These are phyloP conservation scores for Myocastor coypus DNA, from an alignment of 2,113 vertebrate genomes.

Conservation along the genomic window DNA sequence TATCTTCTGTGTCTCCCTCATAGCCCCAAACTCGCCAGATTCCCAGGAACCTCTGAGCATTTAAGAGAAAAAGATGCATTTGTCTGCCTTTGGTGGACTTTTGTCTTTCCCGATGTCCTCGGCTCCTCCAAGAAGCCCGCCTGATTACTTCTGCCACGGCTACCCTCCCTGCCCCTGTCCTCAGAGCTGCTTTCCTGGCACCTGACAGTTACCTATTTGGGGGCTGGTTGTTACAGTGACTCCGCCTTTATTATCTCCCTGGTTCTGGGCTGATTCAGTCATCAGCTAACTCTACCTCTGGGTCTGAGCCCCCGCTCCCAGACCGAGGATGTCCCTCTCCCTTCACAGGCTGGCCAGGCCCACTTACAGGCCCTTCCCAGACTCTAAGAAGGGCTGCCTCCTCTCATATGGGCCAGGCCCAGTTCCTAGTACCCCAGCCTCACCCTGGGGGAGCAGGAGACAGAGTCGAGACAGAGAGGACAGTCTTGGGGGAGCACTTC, in stretches of 20 bases:
- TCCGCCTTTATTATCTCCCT: not conserved
- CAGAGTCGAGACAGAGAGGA: not conserved
- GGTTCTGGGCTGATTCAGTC: not conserved
- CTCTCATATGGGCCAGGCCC: not conserved
- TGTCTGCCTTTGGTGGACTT: not conserved
- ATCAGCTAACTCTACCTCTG: not conserved
- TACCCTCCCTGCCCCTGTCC: not conserved
- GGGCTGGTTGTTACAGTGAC: not conserved
- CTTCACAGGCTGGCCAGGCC: not conserved
- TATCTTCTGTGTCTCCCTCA: not conserved
- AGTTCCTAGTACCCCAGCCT: not conserved
- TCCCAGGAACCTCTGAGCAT: constrained; percentile 4
- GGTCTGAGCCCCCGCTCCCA: not conserved
- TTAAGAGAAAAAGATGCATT: not conserved
- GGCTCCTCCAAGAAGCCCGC: constrained; percentile 35
- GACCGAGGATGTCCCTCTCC: not conserved
- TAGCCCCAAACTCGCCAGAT: not conserved
- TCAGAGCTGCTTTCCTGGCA: not conserved
- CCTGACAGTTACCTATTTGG: not conserved
- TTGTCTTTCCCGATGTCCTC: not conserved
- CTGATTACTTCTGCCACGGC: not conserved
- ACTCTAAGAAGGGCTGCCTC: not conserved
- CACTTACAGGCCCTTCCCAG: not conserved
- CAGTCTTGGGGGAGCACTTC: not conserved
- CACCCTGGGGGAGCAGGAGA: not conserved